Evolutionary conservation across 1,140 invertebrate genomes (phyloP).

Genomic region (Lepidurus couesii): DNA sequence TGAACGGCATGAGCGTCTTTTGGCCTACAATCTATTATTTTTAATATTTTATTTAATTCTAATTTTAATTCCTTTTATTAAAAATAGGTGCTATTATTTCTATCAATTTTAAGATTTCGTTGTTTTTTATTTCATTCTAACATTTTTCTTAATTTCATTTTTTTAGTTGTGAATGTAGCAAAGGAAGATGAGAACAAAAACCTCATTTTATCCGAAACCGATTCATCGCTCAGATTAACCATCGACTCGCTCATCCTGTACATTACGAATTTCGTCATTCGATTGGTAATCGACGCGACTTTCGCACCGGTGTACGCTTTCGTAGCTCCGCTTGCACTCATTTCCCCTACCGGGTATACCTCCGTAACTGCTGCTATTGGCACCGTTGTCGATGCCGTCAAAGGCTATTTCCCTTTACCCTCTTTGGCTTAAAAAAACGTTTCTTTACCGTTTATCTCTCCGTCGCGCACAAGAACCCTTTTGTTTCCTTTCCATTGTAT

Average conservation of each 20-base stretch:
- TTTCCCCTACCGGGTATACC: not conserved
- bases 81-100: too few relatives aligned
- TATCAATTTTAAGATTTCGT: not conserved
- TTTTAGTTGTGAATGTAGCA: not conserved
- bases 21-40: too few relatives aligned
- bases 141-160: too few relatives aligned
- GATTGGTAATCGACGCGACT: not conserved
- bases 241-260: not conserved
- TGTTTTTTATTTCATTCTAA: not conserved
- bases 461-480: too few relatives aligned
- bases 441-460: not conserved
- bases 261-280: not conserved
- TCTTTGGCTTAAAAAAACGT: not conserved
- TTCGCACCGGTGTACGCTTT: conserved; percentile 12
- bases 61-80: too few relatives aligned
- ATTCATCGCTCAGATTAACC: not conserved
- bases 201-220: not conserved
- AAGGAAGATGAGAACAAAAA: not conserved
- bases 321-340: not conserved
- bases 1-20: too few relatives aligned
- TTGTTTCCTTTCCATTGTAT: too few relatives aligned
- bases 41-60: too few relatives aligned
- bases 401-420: not conserved
- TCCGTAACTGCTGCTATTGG: not conserved
- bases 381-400: not conserved